Base-by-base conservation (phyloP, 2,797 vertebrate species). In the Petrocephalus schoutedeni region DNA sequence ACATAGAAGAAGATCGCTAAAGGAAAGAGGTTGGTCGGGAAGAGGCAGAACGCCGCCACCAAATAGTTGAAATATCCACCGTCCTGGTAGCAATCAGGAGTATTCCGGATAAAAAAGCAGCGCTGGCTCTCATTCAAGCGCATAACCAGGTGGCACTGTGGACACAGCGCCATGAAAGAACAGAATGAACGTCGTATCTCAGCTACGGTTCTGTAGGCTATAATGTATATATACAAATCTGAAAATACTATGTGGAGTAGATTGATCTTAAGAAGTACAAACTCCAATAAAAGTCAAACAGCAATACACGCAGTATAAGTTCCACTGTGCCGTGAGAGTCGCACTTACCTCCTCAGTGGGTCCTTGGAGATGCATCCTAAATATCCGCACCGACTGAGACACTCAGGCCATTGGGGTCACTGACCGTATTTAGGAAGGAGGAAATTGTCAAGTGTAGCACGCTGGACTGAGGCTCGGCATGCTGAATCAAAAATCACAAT, bases 1-100 rank as follows among this genome's bases (percentile, higher is more conserved):
- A 99, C 98, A 1, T 97, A 97, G 87, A 99, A 92, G 0, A 94
- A 94, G 92, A 99, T 89, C 1, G 94, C 95, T 89, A 99, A 94
- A 1, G 97, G 96, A 5, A 97, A 95, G 86, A 99, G 96, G 83
- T 86, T 41, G 0, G 94, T 89, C 0, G 95, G 92, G 36, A 99
- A 97, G 87, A 93, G 56, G 71, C 98, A 99, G 94, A 98, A 98
- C 58, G 95, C 94, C 87, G 96, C 91, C 0, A 89, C 4, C 0
- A 98, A 94, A 93, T 99, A 99, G 94, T 96, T 92, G 87, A 99
- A 93, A 93, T 97, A 98, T 74, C 98, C 97, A 0, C 95, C 95
- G 0, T 94, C 93, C 45, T 93, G 93, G 61, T 0, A 89, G 93
- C 98, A 99, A 95, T 99, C 98, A 0, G 95, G 92, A 0, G 95